phyloP scores from a whole-genome alignment of 2,797 vertebrate genomes.

The Urocyon cinereoargenteus region DNA sequence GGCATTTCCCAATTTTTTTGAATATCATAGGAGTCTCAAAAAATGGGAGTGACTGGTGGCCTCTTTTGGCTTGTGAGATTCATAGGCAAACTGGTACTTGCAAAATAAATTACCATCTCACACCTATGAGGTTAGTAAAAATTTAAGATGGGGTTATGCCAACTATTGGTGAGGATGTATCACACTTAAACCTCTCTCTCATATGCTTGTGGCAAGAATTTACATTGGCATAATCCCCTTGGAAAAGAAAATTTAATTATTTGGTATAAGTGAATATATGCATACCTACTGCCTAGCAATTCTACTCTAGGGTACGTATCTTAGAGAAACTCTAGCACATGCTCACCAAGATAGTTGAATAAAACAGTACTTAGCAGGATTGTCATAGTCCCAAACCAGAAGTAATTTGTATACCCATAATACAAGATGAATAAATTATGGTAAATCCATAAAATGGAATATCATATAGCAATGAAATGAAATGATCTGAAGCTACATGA shows the following conservation, averaged over 20 bases:
- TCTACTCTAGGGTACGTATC: not conserved
- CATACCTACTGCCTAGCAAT: not conserved
- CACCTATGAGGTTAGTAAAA: not conserved
- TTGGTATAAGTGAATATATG: not conserved
- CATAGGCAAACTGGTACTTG: not conserved
- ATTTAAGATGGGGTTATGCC: not conserved
- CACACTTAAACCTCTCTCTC: not conserved
- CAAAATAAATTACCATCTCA: not conserved
- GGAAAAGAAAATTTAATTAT: not conserved
- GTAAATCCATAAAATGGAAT: not conserved
- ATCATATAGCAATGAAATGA: not conserved
- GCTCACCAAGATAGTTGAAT: not conserved
- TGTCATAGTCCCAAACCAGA: not conserved
- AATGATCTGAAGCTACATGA: not conserved
- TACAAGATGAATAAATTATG: not conserved
- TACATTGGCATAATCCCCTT: not conserved
- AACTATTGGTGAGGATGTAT: not conserved
- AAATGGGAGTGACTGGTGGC: not conserved
- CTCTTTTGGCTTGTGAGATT: not conserved
- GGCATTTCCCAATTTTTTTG: not conserved
- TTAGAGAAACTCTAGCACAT: not conserved
- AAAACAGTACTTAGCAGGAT: not conserved
- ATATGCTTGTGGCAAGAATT: not conserved
- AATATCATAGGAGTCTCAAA: not conserved
- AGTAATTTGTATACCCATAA: not conserved